Evolutionary conservation across 2,888 invertebrate species (phyloP), one percentile per base, ranked within the genome.

Genomic region (Acanthoscelides obtectus): DNA sequence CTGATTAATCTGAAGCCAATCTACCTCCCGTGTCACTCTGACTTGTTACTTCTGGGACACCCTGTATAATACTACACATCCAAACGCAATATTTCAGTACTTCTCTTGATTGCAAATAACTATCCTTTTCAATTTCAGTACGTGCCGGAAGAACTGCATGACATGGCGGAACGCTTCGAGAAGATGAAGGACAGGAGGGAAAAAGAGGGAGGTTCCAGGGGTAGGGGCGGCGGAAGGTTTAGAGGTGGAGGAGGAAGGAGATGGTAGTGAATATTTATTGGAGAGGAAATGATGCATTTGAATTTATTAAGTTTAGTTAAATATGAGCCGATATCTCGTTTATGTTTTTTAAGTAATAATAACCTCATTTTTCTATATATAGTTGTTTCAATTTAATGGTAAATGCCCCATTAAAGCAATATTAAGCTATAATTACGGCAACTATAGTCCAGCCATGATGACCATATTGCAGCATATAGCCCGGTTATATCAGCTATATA

Each of bases 141-240:
- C 79, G 90, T 97, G 17, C 96, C 96, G 0, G 87, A 90, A 17
- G 92, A 94, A 78, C 84, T 97, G 65, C 86, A 88, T 27, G 84
- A 88, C 20, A 96, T 97, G 96, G 91, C 94, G 0, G 86, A 90
- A 21, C 88, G 96, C 25, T 93, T 90, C 82, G 88, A 89, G 22
- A 89, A 88, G 0, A 91, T 90, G 91, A 92, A 91, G 78, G 86
- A 90, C 71, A 89, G 89, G 69, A 87, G 88, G 68, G 78, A 78
- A 8, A 75, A 74, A 3, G 80, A 84, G 27, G 77, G 81, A 65
- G 80, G 84, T n/a, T 82, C 82, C 66, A 77, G 85, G 1, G 77
- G 83, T 2, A 78, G 83, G 0, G 75, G 77, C 63, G 69, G 77
- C 8, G 73, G 75, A 20, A 67, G 73, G 20, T 70, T 68, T 75